Conservation (phyloP, 2,113 vertebrate species). For the Ceyx melanurus region DNA sequence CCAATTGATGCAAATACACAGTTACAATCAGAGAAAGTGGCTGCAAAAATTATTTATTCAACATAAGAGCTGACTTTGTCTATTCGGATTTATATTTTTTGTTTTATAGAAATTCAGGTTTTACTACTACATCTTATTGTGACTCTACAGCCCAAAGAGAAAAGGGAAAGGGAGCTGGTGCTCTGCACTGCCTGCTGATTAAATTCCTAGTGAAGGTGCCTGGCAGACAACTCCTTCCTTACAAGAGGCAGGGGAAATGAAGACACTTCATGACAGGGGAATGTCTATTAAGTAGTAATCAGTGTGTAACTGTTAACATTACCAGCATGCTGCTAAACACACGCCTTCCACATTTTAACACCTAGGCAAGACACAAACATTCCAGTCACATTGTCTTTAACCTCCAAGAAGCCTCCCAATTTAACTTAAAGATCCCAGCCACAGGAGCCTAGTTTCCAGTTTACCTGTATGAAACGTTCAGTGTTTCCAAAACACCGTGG, state of each 20-base stretch:
- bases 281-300: neutral
- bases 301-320: neutral
- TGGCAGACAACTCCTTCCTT: neutral
- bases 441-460: neutral
- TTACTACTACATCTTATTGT: neutral
- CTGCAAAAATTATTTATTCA: neutral
- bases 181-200: neutral
- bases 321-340: neutral
- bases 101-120: neutral
- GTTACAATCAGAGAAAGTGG: neutral
- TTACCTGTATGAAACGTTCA: neutral
- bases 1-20: constrained; percentile 8
- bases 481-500: neutral
- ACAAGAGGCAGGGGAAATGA: neutral
- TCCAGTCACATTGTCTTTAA: neutral
- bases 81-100: neutral
- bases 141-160: neutral
- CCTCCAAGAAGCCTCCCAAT: neutral
- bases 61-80: neutral
- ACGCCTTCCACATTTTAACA: neutral
- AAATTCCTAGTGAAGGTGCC: neutral
- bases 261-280: neutral
- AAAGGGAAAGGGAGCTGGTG: neutral
- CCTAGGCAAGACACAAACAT: neutral
- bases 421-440: neutral